phyloP scores from a whole-genome alignment of 2,888 invertebrate genomes.

The Mesoligia furuncula region DNA sequence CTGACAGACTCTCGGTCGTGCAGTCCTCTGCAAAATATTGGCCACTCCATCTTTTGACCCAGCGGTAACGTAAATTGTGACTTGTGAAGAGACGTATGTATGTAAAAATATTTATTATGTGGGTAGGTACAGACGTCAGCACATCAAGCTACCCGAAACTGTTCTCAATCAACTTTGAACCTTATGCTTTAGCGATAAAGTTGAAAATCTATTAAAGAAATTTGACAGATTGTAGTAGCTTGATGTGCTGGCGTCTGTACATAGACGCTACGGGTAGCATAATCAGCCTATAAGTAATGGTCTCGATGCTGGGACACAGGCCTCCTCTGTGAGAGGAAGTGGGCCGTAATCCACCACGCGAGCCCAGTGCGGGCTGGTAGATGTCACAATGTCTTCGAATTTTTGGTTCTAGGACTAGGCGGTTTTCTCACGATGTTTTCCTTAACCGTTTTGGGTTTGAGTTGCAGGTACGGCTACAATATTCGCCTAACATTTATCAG shows the following conservation, averaged over 20 bases:
- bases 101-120: slow-evolving; percentile 25
- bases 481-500: background rate
- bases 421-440: background rate
- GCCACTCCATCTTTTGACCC: slow-evolving; percentile 30
- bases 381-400: background rate
- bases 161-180: no score
- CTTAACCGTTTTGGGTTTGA: background rate
- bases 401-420: background rate
- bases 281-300: background rate
- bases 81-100: slow-evolving; percentile 15
- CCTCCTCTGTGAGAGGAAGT: background rate
- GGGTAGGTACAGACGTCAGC: no score
- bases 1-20: slow-evolving; percentile 18
- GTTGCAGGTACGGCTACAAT: background rate
- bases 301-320: background rate
- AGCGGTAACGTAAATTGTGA: slow-evolving; percentile 35
- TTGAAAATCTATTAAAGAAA: no score
- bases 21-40: slow-evolving; percentile 33
- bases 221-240: no score
- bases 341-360: background rate
- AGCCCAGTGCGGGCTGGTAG: background rate
- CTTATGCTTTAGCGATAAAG: no score
- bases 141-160: no score
- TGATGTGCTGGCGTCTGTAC: no score
- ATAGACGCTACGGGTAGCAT: background rate